Evolutionary conservation across 2,797 vertebrate species (phyloP).

Genomic region (Mus caroli): DNA sequence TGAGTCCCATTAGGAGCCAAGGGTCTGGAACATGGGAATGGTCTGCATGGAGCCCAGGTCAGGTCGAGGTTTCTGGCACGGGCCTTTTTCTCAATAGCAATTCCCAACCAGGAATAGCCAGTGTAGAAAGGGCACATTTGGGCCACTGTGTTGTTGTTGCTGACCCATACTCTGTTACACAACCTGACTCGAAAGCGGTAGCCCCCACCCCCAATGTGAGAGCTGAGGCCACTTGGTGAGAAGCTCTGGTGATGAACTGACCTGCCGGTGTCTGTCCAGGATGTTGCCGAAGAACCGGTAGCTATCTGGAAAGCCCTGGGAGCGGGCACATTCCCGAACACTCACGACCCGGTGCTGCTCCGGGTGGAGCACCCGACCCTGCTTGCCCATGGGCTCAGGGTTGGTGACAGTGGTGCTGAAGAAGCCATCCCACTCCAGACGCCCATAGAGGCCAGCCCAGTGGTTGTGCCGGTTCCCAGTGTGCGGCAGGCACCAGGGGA

Average conservation of each 20-base stretch:
- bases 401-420: conserved; percentile 99
- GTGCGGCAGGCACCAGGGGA: conserved; percentile 98
- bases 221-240: background rate
- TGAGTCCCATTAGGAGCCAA: background rate
- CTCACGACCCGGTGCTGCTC: conserved; percentile 99
- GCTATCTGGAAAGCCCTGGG: conserved; percentile 98
- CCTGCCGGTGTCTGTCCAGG: conserved; percentile 98
- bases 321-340: conserved; percentile 96
- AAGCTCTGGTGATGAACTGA: conserved; percentile 78
- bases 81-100: background rate
- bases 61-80: background rate
- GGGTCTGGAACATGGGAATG: background rate
- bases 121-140: background rate
- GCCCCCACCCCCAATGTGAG: background rate
- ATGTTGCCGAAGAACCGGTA: conserved; percentile 97
- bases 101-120: too few species aligned
- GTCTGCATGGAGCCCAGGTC: background rate
- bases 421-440: conserved; percentile 98
- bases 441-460: conserved; percentile 97
- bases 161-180: background rate
- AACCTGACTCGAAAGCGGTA: background rate
- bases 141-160: background rate
- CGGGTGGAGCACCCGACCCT: conserved; percentile 95
- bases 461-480: conserved; percentile 97
- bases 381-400: conserved; percentile 99